A percentile compares a stretch with the other conserved stretches of the same genome.
Evolutionary conservation across 2,113 vertebrate genomes (phyloP).

Genomic region (Chelonoidis abingdonii): DNA sequence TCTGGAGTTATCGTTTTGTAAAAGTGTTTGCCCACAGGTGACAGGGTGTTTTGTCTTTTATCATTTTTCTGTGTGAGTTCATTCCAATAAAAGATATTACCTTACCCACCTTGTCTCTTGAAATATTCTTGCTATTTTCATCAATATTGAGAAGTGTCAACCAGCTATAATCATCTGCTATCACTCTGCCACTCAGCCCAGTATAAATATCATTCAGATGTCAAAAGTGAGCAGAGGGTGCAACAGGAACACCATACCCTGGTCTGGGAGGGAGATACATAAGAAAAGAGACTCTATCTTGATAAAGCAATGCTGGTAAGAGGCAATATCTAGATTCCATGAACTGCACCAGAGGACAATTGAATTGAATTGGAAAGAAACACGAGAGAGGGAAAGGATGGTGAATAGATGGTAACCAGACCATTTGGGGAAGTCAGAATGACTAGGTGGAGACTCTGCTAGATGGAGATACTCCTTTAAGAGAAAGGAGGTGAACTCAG

Average conservation of each 20-base stretch:
- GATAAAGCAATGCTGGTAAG: neutral
- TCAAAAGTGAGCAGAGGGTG: neutral
- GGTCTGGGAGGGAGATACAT: neutral
- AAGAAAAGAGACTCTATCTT: neutral
- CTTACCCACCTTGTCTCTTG: neutral
- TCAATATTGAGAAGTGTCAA: neutral
- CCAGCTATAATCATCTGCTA: neutral
- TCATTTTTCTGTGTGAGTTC: neutral
- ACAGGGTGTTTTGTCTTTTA: neutral
- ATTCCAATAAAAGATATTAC: neutral
- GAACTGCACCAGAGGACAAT: slow-evolving; percentile 33
- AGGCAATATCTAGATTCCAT: slow-evolving; percentile 27
- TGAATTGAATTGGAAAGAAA: slow-evolving; percentile 61
- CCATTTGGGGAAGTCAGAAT: slow-evolving; percentile 42
- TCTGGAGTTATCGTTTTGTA: neutral
- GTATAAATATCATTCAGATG: slow-evolving; percentile 5
- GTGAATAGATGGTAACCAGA: slow-evolving; percentile 14
- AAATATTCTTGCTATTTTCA: neutral
- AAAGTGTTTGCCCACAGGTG: neutral
- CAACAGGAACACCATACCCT: neutral
- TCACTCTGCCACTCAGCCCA: neutral
- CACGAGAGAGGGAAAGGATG: neutral
- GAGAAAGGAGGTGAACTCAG: neutral
- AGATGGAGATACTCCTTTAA: neutral
- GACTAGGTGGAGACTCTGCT: neutral